Evolutionary conservation across 2,113 vertebrate genomes (phyloP), one percentile per base, ranked within the genome.

Genomic region (Neodon shergylaensis): DNA sequence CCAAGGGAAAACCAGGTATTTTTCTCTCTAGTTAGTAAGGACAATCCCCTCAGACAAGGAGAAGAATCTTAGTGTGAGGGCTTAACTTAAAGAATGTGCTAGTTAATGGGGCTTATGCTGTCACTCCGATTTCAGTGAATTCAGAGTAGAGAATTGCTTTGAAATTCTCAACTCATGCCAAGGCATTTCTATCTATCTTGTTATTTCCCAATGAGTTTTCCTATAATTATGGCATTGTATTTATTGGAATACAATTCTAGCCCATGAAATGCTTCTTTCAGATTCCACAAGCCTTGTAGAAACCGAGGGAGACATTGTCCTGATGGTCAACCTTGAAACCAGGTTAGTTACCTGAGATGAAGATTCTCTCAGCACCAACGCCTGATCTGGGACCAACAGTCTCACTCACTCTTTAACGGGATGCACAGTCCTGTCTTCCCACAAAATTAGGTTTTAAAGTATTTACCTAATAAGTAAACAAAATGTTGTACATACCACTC

Each of bases 401-500:
- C 77, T 93, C 65, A 65, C 7, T 83, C 31, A 70, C 10, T 83
- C 36, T 86, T 81, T 65, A 17, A 74, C 24, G 10, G n/a, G 22
- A 54, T 39, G 39, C n/a, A n/a, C 33, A 86, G n/a, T 49, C 58
- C 87, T n/a, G 52, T 82, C 52, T 54, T 84, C 13, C 73, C 63
- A 90, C 61, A 82, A 94, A 95, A 52, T 79, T 83, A 33, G 47
- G 39, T 94, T 94, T 88, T 61, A 91, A 84, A 86, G 42, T 61
- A 93, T 63, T 19, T 94, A 22, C 22, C 89, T 54, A n/a, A 82
- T 94, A 95, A 89, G 82, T 24, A 95, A 77, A 87, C 31, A 97
- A 81, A 94, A 65, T 17, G 49, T 21, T 65, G 68, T 97, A 98
- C 99, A 89, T 98, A 99, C 99, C 99, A 6, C 97, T 99, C 99